These are phyloP conservation scores for Mormoops blainvillei DNA, from an alignment of 2,113 vertebrate species.

Conservation along the genomic window DNA sequence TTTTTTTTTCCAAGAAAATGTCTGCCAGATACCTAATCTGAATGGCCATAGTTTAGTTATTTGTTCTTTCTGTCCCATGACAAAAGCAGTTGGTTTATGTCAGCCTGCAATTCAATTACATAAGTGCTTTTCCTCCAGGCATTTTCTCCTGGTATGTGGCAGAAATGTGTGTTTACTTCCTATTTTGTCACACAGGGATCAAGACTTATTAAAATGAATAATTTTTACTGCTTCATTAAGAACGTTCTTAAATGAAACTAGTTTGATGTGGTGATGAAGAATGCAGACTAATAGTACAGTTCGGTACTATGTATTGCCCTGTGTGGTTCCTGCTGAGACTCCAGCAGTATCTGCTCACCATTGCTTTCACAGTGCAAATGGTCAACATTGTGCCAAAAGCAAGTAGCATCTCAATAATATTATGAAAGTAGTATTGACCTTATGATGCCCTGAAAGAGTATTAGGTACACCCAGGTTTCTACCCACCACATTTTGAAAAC, in stretches of 20 bases:
- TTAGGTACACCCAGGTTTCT: neutral
- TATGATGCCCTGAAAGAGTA: neutral
- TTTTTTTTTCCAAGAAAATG: neutral
- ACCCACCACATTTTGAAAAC: neutral
- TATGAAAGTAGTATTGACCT: slow-evolving; percentile 24
- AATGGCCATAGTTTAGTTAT: neutral
- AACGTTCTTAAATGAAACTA: neutral
- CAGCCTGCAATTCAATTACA: neutral
- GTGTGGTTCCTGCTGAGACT: neutral
- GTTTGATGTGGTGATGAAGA: neutral
- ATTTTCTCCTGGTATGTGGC: neutral
- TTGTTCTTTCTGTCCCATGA: neutral
- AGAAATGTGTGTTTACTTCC: slow-evolving; percentile 18
- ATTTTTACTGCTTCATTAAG: neutral
- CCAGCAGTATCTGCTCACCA: neutral
- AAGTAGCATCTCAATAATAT: neutral
- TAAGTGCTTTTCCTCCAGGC: neutral
- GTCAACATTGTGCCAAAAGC: neutral
- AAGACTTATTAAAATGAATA: slow-evolving; percentile 11
- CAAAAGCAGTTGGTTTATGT: neutral
- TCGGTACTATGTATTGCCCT: neutral
- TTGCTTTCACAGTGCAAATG: neutral
- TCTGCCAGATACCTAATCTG: neutral
- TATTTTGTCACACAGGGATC: neutral
- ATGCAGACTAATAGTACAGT: neutral